phyloP scores from a whole-genome alignment of 2,797 vertebrate species.

The Vireo griseus region DNA sequence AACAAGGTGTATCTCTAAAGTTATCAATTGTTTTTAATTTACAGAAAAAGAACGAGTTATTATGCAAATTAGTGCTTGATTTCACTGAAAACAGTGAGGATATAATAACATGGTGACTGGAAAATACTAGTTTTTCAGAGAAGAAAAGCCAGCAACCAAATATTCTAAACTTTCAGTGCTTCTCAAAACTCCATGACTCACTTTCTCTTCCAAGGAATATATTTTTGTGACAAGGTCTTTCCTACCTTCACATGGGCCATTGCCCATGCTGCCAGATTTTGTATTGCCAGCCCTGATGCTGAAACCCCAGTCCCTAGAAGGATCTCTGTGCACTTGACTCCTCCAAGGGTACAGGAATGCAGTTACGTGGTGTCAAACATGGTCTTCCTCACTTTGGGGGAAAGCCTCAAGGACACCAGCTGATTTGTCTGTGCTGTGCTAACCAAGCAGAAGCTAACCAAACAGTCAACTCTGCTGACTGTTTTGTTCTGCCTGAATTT shows the following conservation, averaged over 20 bases:
- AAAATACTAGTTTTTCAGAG: background rate
- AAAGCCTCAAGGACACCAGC: background rate
- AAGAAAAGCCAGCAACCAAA: background rate
- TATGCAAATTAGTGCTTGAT: background rate
- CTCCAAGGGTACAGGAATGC: background rate
- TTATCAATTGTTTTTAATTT: background rate
- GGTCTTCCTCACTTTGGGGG: background rate
- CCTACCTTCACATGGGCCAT: fast-evolving
- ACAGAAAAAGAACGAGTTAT: background rate
- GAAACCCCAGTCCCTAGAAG: background rate
- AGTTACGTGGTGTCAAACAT: fast-evolving
- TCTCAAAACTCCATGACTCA: background rate
- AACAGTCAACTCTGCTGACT: background rate
- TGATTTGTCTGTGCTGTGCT: background rate
- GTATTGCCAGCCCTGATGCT: background rate
- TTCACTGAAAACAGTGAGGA: background rate
- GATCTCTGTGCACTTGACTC: background rate
- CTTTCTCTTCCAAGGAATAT: background rate
- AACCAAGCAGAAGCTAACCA: background rate
- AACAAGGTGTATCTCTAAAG: background rate
- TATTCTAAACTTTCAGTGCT: background rate
- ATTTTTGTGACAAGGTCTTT: background rate
- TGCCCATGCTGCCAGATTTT: background rate
- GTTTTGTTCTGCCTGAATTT: background rate
- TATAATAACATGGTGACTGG: background rate